A percentile compares a stretch with the other conserved stretches of the same genome.
These are phyloP conservation scores for Orbicella faveolata DNA, from an alignment of 64 coral and sea anemone genomes.

Conservation along the genomic window DNA sequence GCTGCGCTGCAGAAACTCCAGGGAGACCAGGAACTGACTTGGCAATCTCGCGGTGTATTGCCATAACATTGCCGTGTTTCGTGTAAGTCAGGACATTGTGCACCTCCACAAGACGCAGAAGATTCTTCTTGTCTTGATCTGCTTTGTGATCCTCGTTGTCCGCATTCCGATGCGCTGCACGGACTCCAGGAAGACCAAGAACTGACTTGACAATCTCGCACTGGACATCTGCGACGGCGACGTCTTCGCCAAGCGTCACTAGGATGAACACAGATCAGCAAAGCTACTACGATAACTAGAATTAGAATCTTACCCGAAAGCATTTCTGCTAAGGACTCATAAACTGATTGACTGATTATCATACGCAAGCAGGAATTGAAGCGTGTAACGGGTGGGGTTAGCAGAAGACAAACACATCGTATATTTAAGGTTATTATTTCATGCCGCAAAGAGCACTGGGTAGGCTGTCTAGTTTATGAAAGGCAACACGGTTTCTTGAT, in stretches of 20 bases:
- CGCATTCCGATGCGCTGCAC: neutral
- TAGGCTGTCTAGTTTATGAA: neutral
- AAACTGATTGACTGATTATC: no score
- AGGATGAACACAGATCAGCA: neutral
- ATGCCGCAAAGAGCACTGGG: no score
- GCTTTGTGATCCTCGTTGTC: neutral
- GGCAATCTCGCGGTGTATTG: neutral
- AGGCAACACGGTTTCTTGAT: no score
- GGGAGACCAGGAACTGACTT: neutral
- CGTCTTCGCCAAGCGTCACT: neutral
- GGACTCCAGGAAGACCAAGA: neutral
- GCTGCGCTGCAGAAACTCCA: neutral
- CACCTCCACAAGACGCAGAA: neutral
- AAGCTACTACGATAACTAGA: neutral
- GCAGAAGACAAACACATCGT: no score
- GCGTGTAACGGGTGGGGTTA: no score
- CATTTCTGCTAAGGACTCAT: neutral
- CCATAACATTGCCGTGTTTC: neutral
- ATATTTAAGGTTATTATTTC: no score
- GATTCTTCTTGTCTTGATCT: neutral
- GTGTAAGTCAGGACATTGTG: neutral
- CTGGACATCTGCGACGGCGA: neutral
- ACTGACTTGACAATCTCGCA: neutral
- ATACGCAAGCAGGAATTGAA: no score
- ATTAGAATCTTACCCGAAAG: neutral